Evolutionary conservation across 2,113 vertebrate species (phyloP).

Genomic region (Gopherus flavomarginatus): DNA sequence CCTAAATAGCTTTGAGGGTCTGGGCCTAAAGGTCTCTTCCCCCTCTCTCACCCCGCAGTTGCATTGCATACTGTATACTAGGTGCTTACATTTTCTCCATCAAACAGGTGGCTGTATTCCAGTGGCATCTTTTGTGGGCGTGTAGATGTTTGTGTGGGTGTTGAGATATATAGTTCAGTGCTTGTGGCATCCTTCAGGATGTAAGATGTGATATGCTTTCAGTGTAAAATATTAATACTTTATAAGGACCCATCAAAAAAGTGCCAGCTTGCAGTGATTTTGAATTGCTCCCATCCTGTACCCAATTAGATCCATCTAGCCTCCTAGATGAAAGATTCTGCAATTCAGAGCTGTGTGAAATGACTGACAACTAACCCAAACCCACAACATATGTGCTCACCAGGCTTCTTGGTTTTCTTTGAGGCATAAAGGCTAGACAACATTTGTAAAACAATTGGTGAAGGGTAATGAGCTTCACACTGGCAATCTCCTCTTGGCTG

Average conservation of each 20-base stretch:
- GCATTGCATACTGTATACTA: neutral
- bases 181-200: neutral
- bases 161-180: neutral
- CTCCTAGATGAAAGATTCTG: neutral
- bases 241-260: neutral
- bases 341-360: neutral
- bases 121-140: neutral
- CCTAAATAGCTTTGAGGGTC: neutral
- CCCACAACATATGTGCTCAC: neutral
- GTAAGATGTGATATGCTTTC: neutral
- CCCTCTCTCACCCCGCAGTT: neutral
- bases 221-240: neutral
- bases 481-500: neutral
- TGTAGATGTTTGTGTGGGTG: neutral
- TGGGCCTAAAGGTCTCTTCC: no score
- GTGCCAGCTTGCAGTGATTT: neutral
- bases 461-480: slow-evolving; percentile 50
- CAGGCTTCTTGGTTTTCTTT: neutral
- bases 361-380: neutral
- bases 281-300: neutral
- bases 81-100: neutral
- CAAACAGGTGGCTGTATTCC: neutral
- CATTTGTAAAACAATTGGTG: neutral
- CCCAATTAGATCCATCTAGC: neutral
- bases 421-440: slow-evolving; percentile 44